phyloP scores from a whole-genome alignment of 2,797 vertebrate species.

The Phrynocephalus guinanensis region DNA sequence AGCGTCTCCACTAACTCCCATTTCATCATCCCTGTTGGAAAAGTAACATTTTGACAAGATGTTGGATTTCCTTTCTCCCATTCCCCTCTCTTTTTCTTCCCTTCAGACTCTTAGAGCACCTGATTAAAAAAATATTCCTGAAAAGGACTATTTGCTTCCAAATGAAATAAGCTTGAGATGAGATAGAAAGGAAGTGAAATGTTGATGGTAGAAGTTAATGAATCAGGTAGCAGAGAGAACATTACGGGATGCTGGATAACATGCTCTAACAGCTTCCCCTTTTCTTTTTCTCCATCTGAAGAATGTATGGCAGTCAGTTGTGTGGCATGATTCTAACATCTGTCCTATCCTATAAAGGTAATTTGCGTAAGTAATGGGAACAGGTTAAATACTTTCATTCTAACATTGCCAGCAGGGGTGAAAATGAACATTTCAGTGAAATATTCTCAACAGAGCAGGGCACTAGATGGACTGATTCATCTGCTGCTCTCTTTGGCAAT shows the following conservation, averaged over 20 bases:
- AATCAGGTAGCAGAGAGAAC: constrained; percentile 69
- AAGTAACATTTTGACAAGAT: constrained; percentile 83
- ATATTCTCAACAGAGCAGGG: constrained; percentile 70
- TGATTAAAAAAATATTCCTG: constrained; percentile 78
- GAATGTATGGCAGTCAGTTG: constrained; percentile 71
- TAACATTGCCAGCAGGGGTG: constrained; percentile 77
- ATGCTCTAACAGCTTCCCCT: constrained; percentile 68
- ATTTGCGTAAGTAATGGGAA: constrained; percentile 81
- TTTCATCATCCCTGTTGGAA: constrained; percentile 86
- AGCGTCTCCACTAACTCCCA: constrained; percentile 87
- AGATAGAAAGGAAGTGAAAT: constrained; percentile 67
- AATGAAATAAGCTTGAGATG: constrained; percentile 72
- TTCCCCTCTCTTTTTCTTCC: constrained; percentile 28
- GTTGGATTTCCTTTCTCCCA: constrained; percentile 72
- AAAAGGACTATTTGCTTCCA: constrained; percentile 73
- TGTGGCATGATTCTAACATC: constrained; percentile 74
- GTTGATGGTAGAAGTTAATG: constrained; percentile 72
- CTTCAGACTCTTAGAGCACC: constrained; percentile 58
- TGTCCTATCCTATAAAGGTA: constrained; percentile 75
- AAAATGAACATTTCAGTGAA: constrained; percentile 76
- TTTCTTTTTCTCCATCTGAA: constrained; percentile 65
- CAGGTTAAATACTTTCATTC: constrained; percentile 81
- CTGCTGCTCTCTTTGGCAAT: constrained; percentile 70
- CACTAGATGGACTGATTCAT: constrained; percentile 68
- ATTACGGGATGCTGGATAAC: constrained; percentile 68